Evolutionary conservation across 2,888 invertebrate species (phyloP).

Genomic region (Drosophila anomalata): DNA sequence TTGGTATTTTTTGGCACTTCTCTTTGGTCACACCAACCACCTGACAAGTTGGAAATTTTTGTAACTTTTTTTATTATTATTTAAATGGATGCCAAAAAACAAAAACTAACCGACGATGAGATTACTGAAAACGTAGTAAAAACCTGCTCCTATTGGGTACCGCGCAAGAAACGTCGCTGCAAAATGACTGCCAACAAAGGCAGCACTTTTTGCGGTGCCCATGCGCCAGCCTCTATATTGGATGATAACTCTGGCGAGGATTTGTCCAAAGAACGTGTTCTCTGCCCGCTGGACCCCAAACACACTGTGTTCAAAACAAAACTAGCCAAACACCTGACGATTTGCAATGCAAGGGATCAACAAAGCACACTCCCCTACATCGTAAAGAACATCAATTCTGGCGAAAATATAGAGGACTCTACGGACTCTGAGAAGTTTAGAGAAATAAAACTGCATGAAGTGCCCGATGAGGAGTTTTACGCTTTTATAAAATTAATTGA

Average conservation of each 20-base stretch:
- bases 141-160: conserved; percentile 88
- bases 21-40: neutral
- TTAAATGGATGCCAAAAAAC: conserved; percentile 53
- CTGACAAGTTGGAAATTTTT: conserved; percentile 10
- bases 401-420: conserved; percentile 43
- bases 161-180: conserved; percentile 89
- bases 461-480: conserved; percentile 82
- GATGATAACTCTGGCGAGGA: conserved; percentile 34
- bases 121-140: neutral
- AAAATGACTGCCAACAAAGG: conserved; percentile 90
- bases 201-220: conserved; percentile 90
- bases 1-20: neutral
- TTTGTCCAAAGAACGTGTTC: conserved; percentile 84
- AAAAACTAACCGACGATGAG: conserved; percentile 51
- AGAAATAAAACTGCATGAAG: conserved; percentile 82
- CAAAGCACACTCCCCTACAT: conserved; percentile 84
- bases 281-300: conserved; percentile 90
- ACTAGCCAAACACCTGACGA: conserved; percentile 88
- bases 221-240: conserved; percentile 83
- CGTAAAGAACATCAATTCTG: conserved; percentile 78
- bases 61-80: neutral
- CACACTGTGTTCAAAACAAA: conserved; percentile 89
- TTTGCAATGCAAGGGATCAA: conserved; percentile 88
- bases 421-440: conserved; percentile 25
- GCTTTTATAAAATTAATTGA: conserved; percentile 84